Evolutionary conservation across 1,140 invertebrate species (phyloP), one percentile per base, ranked within the genome.

Genomic region (Chrysopa pallens): DNA sequence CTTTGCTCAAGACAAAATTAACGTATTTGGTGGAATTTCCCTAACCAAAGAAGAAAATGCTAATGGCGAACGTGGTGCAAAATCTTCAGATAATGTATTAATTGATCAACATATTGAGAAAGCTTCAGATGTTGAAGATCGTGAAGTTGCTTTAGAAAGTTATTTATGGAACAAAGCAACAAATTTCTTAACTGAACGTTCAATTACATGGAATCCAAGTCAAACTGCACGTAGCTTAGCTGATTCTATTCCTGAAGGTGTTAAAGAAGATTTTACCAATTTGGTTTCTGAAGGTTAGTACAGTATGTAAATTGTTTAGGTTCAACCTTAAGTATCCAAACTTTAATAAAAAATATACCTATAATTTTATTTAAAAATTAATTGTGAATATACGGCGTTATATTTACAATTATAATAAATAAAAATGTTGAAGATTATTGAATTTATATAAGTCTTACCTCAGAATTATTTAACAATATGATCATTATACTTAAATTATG

Each of bases 161-260:
- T 78, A 72, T 44, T 60, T 76, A 40, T 55, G 64, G 45, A 64
- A 68, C 14, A 66, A 68, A 44, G 63, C 64, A 27, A 59, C 60
- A 42, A 64, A 65, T 29, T 74, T 77, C 60, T 63, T 77, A 36
- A 60, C 63, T 39, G 71, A 73, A 52, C 64, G 73, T 41, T 73
- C 69, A 42, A 50, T 69, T 40, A 55, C 54, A 47, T 67, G 63
- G 55, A 73, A 76, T 56, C 63, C 75, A 39, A 61, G 65, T 33
- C 61, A 65, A 37, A 63, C 70, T 8, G 68, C 68, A 8, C 64
- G 72, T 46, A 66, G 63, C 37, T 50, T 76, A 8, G 54, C 54
- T 28, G 55, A 57, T 29, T 65, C 53, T 39, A 59, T 69, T 36
- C 60, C 63, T 42, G 59, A 63, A 56, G 67, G 71, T 40, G 51